These are phyloP conservation scores for Melopsittacus undulatus DNA, from an alignment of 2,797 vertebrate genomes.

Conservation along the genomic window DNA sequence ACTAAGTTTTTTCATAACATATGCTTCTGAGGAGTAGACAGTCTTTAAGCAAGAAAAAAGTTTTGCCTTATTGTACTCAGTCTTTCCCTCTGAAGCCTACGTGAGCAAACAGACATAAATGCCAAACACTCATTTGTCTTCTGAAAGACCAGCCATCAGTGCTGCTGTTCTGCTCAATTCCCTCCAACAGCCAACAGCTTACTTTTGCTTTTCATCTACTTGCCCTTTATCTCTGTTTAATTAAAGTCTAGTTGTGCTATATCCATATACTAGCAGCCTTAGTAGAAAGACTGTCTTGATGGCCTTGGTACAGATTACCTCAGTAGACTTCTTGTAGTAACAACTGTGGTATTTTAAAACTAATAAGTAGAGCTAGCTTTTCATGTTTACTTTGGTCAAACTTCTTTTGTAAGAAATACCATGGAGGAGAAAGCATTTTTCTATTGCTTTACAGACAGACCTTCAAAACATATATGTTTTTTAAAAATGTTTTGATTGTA, in stretches of 20 bases:
- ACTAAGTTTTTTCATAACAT: not conserved
- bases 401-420: not conserved
- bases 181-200: not conserved
- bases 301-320: not conserved
- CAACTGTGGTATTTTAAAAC: not conserved
- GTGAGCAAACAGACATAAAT: not conserved
- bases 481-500: accelerated
- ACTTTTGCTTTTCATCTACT: not conserved
- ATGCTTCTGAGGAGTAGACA: not conserved
- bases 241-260: not conserved
- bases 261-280: not conserved
- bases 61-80: not conserved
- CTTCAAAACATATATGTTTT: not conserved
- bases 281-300: not conserved
- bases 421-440: conserved; percentile 3
- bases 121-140: not conserved
- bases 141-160: not conserved
- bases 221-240: not conserved
- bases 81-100: not conserved
- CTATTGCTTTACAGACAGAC: not conserved
- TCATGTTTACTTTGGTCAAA: not conserved
- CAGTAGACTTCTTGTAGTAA: not conserved
- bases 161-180: not conserved
- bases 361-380: not conserved
- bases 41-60: not conserved